Conservation (phyloP, 2,113 vertebrate species). For the Tilapia sparmanii region DNA sequence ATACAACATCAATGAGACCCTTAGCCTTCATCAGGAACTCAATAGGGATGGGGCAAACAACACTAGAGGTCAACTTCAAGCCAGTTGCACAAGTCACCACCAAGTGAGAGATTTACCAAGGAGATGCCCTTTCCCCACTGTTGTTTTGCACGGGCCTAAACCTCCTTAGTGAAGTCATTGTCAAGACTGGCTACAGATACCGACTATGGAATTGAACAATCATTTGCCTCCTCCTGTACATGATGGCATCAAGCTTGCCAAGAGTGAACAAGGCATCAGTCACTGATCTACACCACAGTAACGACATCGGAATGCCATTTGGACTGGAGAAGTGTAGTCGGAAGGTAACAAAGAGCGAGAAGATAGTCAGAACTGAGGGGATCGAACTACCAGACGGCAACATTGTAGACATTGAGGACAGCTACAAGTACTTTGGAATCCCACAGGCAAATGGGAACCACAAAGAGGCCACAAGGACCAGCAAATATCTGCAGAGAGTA, state of each 20-base stretch:
- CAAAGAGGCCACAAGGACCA: neutral
- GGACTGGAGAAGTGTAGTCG: neutral
- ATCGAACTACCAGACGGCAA: accelerated
- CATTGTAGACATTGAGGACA: neutral
- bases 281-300: neutral
- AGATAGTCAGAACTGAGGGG: neutral
- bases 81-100: neutral
- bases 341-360: neutral
- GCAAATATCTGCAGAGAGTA: neutral
- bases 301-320: accelerated
- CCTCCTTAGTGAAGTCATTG: neutral
- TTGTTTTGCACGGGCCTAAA: neutral
- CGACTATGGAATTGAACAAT: neutral
- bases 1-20: neutral
- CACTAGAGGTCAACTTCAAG: neutral
- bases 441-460: neutral
- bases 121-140: neutral
- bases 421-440: neutral
- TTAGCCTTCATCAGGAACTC: neutral
- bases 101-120: neutral
- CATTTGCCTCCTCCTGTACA: neutral
- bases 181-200: neutral
- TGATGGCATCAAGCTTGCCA: neutral
- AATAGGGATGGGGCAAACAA: neutral
- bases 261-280: neutral